These are phyloP conservation scores for Miltochrista miniata DNA, from an alignment of 2,888 invertebrate genomes.

Conservation along the genomic window DNA sequence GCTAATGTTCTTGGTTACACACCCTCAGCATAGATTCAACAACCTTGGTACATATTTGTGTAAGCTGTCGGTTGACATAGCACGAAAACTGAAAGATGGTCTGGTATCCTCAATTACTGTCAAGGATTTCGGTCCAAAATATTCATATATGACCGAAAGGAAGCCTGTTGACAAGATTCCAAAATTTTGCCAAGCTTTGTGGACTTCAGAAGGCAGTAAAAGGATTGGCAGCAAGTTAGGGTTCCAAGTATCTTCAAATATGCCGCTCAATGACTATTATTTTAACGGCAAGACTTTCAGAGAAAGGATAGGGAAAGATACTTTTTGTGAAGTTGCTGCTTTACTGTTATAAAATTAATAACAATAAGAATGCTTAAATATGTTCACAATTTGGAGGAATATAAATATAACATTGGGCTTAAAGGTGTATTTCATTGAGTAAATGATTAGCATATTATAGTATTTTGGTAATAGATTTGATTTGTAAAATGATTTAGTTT, in stretches of 20 bases:
- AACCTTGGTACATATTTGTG: slow-evolving; percentile 82
- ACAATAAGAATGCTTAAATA: no score
- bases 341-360: neutral
- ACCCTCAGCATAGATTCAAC: slow-evolving; percentile 73
- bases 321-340: slow-evolving; percentile 62
- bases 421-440: no score
- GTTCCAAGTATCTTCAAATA: slow-evolving; percentile 78
- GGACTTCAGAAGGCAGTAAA: slow-evolving; percentile 83
- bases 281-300: slow-evolving; percentile 84
- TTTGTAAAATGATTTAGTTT: slow-evolving; percentile 9
- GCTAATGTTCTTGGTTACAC: slow-evolving; percentile 86
- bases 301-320: slow-evolving; percentile 76
- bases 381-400: no score
- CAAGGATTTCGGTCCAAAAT: slow-evolving; percentile 67
- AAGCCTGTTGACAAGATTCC: slow-evolving; percentile 62
- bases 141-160: slow-evolving; percentile 58
- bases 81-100: slow-evolving; percentile 66
- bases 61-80: slow-evolving; percentile 81
- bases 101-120: slow-evolving; percentile 56
- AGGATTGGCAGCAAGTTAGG: slow-evolving; percentile 80
- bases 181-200: slow-evolving; percentile 83
- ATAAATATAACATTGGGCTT: no score
- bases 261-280: slow-evolving; percentile 78
- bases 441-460: slow-evolving; percentile 41
- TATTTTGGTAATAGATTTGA: slow-evolving; percentile 21